phyloP scores from a whole-genome alignment of 2,797 vertebrate genomes.

The Alfaro cultratus region DNA sequence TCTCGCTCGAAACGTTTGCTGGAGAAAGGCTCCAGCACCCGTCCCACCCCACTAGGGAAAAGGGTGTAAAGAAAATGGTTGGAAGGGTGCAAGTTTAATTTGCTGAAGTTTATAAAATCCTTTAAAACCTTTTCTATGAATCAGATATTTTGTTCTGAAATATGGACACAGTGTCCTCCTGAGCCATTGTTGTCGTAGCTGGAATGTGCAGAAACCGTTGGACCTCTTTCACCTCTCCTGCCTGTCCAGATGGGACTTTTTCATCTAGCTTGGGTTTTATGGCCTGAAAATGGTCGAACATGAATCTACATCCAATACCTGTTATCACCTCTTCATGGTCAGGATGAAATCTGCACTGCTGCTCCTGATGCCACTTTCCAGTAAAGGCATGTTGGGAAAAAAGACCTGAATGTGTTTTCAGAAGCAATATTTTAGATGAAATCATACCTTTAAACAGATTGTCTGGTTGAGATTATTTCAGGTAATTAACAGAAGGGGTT shows the following conservation, averaged over 20 bases:
- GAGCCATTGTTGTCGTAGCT: no score
- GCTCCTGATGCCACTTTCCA: not conserved
- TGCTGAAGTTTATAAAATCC: not conserved
- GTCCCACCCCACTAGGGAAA: no score
- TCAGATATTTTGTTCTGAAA: not conserved
- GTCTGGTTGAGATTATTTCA: not conserved
- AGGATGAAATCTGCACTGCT: not conserved
- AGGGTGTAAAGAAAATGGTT: no score
- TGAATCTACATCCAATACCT: not conserved
- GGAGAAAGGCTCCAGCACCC: no score
- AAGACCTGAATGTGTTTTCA: not conserved
- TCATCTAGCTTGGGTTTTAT: not conserved
- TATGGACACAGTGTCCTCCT: not conserved
- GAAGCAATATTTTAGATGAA: not conserved
- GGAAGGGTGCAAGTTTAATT: not conserved
- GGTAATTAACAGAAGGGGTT: not conserved
- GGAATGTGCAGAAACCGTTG: not conserved
- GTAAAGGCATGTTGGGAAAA: not conserved
- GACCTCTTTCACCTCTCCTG: not conserved
- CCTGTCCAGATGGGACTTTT: not conserved
- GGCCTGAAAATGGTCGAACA: not conserved
- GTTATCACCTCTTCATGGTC: not conserved
- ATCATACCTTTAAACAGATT: not conserved
- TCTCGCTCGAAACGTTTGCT: no score
- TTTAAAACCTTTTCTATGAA: not conserved